Percentiles rank a stretch among this genome's conserved stretches.
These are phyloP conservation scores for Parambassis ranga DNA, from an alignment of 2,797 vertebrate genomes.

Conservation along the genomic window DNA sequence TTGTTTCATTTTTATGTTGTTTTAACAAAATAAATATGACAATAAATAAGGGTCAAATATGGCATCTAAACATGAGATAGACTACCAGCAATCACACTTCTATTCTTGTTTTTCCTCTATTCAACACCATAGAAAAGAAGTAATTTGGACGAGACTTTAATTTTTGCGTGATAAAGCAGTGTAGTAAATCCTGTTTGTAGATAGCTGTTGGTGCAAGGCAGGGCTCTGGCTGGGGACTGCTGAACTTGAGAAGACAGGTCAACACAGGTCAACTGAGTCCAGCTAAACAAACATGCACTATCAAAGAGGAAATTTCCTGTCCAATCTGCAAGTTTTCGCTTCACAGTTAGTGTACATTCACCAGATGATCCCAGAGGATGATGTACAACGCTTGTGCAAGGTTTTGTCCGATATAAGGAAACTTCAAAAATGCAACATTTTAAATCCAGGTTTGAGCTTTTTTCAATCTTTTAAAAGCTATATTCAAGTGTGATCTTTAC, in stretches of 20 bases:
- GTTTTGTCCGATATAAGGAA: too few relatives aligned
- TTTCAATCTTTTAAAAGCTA: background rate
- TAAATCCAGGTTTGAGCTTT: background rate
- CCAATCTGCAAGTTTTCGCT: constrained; percentile 67
- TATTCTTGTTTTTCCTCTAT: background rate
- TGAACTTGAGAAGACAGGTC: constrained; percentile 65
- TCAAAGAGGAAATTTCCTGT: constrained; percentile 80
- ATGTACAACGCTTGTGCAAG: constrained; percentile 26
- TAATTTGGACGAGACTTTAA: background rate
- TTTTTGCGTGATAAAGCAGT: background rate
- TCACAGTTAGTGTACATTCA: constrained; percentile 64
- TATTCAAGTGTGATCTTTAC: constrained; percentile 2
- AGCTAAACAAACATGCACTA: constrained; percentile 78
- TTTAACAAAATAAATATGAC: background rate
- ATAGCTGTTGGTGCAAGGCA: constrained; percentile 46
- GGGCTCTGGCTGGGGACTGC: constrained; percentile 54
- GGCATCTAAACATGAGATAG: too few relatives aligned
- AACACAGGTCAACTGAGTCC: constrained; percentile 71
- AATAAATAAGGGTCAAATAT: too few relatives aligned
- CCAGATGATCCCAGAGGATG: constrained; percentile 57
- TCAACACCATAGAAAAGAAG: background rate
- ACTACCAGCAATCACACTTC: too few relatives aligned
- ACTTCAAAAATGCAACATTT: background rate
- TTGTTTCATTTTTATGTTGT: background rate
- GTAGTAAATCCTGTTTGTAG: constrained; percentile 22